Base-by-base conservation (phyloP, 1,140 invertebrate species). In the Tigriopus japonicus region DNA sequence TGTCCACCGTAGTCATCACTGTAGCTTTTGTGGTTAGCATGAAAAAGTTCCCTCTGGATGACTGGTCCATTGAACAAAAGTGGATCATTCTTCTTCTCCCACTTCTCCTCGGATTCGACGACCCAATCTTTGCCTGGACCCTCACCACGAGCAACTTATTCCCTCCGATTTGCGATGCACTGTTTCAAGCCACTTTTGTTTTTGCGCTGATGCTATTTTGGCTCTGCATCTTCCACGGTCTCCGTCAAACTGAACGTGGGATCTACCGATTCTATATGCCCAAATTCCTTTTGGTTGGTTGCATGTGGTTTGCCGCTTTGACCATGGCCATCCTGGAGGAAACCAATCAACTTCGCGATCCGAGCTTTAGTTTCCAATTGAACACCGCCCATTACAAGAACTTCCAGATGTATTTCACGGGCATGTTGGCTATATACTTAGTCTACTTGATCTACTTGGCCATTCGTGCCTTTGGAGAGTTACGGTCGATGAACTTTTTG, bases 51-150 rank as follows among this genome's bases (percentile, higher is more conserved):
- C 80, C 84, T 0, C 75, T 91, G 2, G 79, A 82, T 65, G 90
- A 95, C 72, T 98, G 92, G 92, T 92, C 92, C 5, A 93, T 95
- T 65, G 93, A 98, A 73, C 92, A 98, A 69, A 92, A 89, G 72
- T 97, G 92, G 92, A 82, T 95, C 67, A 86, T 86, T 0, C 72
- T 91, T 21, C 74, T 97, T 23, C 74, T 97, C 62, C 88, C 90
- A n/a, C 71, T 93, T 1, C 74, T 96, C 1, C 75, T 96, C 56
- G 75, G 94, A 19, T 94, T 93, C 68, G 86, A 98, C 75, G 88
- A 96, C 80, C 92, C 93, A 10, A 72, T 93, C 52, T 96, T 95
- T 72, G 87, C 92, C 0, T 75, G 93, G 70, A 87, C 82, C 55
- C 86, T 96, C 69, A 76, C 97, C 23, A 75, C 89, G 12, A 85